Base-by-base conservation (phyloP, 2,797 vertebrate species). In the Darevskia nairensis region DNA sequence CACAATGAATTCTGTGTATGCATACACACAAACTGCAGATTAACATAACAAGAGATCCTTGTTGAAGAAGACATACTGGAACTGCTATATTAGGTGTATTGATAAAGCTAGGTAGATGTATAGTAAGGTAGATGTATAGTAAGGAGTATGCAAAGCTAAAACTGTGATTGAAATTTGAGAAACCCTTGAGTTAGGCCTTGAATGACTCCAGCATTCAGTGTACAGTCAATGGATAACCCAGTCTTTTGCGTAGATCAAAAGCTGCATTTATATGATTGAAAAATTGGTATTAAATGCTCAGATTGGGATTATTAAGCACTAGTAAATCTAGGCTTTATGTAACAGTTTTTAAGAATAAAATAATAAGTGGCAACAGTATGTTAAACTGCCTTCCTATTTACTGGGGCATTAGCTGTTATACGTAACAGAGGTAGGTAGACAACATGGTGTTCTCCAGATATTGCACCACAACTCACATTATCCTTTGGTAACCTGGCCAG, bases 31-130 rank as follows among this genome's bases (percentile, higher is more conserved):
- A 50, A 75, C 66, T 88, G 82, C 9, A 0, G 2, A 39, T 87
- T 90, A 72, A 76, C 90, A 90, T 21, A 75, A 69, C 19, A 80
- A 72, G 82, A 81, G 25, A 46, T 27, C 29, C 50, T 72, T n/a
- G 2, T 80, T 92, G 86, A 95, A 88, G 90, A 84, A 10, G 25
- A 61, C 84, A 21, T 25, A 59, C 15, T 75, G 5, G 10, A 86
- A 86, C 89, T 72, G 64, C 64, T 44, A 59, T 86, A 83, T 75
- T 61, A 86, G 77, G 88, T 90, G 91, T 71, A 82, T 66, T 17
- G 72, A 85, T 27, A 75, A 81, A 46, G 15, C 23, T 64, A 44
- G 87, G 69, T 76, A 64, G 81, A 19, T 76, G 55, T 55, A 68
- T 41, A 74, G 87, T 1, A 41, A 44, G 87, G 69, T 76, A 64